Conservation (phyloP, 2,888 invertebrate genomes). For the Apomyelois bistriatella region DNA sequence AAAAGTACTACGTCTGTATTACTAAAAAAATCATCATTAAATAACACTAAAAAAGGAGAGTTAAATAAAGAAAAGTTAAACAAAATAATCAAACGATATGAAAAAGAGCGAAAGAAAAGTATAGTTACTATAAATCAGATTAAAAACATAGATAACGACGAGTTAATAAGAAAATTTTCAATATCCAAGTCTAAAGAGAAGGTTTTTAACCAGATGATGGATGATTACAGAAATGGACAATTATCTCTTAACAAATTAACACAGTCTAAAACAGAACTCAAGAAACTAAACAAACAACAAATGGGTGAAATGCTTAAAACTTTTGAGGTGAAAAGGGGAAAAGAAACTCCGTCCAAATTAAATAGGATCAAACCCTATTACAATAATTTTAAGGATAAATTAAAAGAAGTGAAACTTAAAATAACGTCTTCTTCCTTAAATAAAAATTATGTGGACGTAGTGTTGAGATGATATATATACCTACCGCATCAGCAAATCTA, state of each 20-base stretch:
- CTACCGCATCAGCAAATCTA: too few relatives aligned
- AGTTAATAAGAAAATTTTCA: slow-evolving; percentile 14
- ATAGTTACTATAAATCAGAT: slow-evolving; percentile 12
- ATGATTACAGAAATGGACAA: slow-evolving; percentile 15
- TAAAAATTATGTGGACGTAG: too few relatives aligned
- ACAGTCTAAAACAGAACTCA: slow-evolving; percentile 22
- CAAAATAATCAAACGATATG: slow-evolving; percentile 30
- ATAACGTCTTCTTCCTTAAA: not conserved
- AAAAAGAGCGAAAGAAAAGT: slow-evolving; percentile 20
- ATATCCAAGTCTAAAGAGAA: slow-evolving; percentile 12
- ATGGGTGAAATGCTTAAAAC: slow-evolving; percentile 23
- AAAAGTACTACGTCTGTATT: slow-evolving; percentile 27
- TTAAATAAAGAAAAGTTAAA: slow-evolving; percentile 29
- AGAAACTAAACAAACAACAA: slow-evolving; percentile 24
- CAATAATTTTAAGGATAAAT: not conserved
- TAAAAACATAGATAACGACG: slow-evolving; percentile 12
- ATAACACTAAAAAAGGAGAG: slow-evolving; percentile 25
- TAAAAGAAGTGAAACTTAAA: not conserved
- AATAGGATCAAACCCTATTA: not conserved
- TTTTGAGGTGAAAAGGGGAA: slow-evolving; percentile 15
- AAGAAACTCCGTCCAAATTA: slow-evolving; percentile 12
- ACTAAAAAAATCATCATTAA: too few relatives aligned
- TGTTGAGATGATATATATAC: too few relatives aligned
- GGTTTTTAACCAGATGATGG: slow-evolving; percentile 13
- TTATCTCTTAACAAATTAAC: slow-evolving; percentile 14